Conservation (phyloP, 92 coral and sea anemone genomes). For the Phymanthus crucifer region DNA sequence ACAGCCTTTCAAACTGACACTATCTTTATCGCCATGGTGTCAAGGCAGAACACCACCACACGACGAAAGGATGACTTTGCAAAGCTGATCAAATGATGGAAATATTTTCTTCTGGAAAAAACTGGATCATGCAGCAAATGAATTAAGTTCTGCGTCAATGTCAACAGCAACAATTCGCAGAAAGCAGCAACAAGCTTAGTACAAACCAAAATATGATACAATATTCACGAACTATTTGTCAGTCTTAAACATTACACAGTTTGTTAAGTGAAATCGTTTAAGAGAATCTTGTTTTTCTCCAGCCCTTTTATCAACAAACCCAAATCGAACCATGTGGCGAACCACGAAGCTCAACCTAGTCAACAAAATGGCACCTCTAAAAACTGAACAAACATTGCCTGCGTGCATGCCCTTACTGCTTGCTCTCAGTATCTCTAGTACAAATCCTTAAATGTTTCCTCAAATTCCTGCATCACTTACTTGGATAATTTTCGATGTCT, state of each 20-base stretch:
- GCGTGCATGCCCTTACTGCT: neutral
- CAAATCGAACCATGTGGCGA: constrained; percentile 2
- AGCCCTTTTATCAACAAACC: neutral
- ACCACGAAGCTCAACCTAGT: neutral
- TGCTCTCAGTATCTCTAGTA: neutral
- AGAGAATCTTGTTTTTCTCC: no score
- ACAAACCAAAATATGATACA: neutral
- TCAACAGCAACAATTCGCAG: neutral
- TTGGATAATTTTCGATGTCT: neutral
- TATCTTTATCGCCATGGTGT: no score
- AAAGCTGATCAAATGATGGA: no score
- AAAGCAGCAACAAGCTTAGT: neutral
- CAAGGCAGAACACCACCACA: no score
- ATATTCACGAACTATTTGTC: neutral
- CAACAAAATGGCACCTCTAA: neutral
- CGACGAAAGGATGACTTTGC: no score
- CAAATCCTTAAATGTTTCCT: neutral
- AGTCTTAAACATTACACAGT: neutral
- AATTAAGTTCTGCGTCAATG: neutral
- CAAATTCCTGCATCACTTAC: neutral
- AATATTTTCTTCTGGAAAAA: no score
- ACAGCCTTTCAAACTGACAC: no score
- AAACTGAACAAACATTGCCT: neutral
- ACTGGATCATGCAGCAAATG: no score
- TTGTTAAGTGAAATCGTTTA: no score